Percentiles rank a stretch among this genome's conserved stretches.
Evolutionary conservation across 1,140 invertebrate genomes (phyloP).

Genomic region (Lithobius niger): DNA sequence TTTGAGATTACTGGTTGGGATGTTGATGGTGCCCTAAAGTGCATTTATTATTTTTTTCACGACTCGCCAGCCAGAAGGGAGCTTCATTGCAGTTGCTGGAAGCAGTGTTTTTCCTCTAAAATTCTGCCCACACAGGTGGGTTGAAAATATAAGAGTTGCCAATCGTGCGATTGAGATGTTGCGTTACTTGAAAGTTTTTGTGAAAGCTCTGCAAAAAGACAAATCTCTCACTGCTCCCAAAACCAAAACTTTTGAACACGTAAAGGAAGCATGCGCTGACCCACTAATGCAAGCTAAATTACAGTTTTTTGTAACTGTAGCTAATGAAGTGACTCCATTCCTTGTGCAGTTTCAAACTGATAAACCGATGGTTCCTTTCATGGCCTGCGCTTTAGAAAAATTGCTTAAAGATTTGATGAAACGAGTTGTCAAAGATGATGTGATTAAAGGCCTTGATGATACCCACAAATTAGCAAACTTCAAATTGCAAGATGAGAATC

Average conservation of each 20-base stretch:
- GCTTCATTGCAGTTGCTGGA: neutral
- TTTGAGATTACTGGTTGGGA: neutral
- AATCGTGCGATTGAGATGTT: neutral
- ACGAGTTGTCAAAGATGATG: neutral
- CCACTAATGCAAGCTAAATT: neutral
- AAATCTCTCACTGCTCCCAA: too few relatives aligned
- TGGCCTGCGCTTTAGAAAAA: neutral
- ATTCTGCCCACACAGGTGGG: neutral
- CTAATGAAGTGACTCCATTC: neutral
- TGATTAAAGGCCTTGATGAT: too few relatives aligned
- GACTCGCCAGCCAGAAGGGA: neutral
- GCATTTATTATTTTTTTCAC: neutral
- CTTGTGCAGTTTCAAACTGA: neutral
- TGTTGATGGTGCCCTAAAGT: neutral
- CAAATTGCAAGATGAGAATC: too few relatives aligned
- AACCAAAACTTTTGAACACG: neutral
- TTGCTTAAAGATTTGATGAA: neutral
- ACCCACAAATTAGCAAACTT: too few relatives aligned
- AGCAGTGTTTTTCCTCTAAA: neutral
- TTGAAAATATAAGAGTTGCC: neutral
- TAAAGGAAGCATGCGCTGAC: neutral
- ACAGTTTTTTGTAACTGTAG: neutral
- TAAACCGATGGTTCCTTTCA: neutral
- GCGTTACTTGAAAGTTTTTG: too few relatives aligned
- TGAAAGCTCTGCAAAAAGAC: too few relatives aligned